phyloP scores from a whole-genome alignment of 2,888 invertebrate species.

The Blera fallax region DNA sequence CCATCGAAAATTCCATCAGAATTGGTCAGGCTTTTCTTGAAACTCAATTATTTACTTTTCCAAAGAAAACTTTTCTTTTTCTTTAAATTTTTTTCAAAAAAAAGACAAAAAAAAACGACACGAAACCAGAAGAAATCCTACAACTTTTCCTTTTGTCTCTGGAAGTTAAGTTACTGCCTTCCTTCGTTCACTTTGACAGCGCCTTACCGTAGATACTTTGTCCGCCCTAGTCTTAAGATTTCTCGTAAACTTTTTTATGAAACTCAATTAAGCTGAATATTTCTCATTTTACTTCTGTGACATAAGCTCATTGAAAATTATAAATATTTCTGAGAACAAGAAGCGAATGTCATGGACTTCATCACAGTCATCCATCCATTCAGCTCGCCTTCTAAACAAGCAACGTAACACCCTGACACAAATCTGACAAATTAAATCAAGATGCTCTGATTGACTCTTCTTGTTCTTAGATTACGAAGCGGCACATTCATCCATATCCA shows the following conservation, averaged over 20 bases:
- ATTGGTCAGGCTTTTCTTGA: neutral
- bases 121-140: neutral
- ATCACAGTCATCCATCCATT: neutral
- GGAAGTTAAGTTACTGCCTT: neutral
- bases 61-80: conserved; percentile 5
- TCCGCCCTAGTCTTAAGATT: neutral
- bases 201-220: neutral
- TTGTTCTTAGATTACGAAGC: conserved; percentile 24
- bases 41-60: conserved; percentile 1
- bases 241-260: neutral
- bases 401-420: neutral
- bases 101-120: no score
- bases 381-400: neutral
- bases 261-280: conserved; percentile 37
- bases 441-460: conserved; percentile 38
- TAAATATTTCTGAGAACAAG: neutral
- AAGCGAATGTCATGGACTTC: neutral
- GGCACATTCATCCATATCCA: neutral
- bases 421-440: conserved; percentile 53
- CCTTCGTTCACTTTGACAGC: neutral
- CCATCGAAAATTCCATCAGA: neutral
- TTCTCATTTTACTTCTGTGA: neutral
- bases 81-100: no score
- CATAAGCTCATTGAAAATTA: conserved; percentile 32
- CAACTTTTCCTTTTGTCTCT: neutral